phyloP scores from a whole-genome alignment of 1,140 invertebrate species.

The Trachelipus rathkii region DNA sequence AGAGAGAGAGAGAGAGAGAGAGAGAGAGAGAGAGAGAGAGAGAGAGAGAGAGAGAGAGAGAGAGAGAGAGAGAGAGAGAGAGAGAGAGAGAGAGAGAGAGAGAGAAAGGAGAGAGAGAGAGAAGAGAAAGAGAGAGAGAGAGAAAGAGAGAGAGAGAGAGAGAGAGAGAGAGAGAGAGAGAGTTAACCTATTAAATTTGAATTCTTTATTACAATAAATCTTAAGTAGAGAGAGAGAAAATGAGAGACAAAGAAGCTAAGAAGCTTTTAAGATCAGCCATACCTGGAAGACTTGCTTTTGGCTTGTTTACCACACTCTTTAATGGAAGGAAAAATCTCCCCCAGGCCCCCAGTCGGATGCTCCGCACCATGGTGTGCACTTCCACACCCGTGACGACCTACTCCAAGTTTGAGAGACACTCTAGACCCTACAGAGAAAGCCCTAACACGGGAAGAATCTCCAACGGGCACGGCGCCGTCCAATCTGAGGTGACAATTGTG shows the following conservation, averaged over 20 bases:
- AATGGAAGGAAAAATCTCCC: constrained; percentile 37
- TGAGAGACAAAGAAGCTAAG: neutral
- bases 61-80: too few relatives aligned
- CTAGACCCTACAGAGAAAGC: constrained; percentile 45
- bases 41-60: too few relatives aligned
- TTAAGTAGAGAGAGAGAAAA: neutral
- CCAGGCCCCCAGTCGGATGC: constrained; percentile 6
- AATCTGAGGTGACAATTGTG: constrained; percentile 30
- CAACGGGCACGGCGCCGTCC: constrained; percentile 18
- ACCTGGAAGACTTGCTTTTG: constrained; percentile 44
- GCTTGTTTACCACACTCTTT: constrained; percentile 38
- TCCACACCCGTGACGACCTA: constrained; percentile 25
- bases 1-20: too few relatives aligned
- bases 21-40: too few relatives aligned
- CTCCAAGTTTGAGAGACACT: constrained; percentile 39
- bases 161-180: neutral
- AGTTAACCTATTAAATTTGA: too few relatives aligned
- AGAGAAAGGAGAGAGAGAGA: too few relatives aligned
- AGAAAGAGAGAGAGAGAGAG: neutral
- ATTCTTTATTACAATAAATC: too few relatives aligned
- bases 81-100: too few relatives aligned
- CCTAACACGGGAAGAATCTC: constrained; percentile 41
- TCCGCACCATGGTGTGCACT: neutral
- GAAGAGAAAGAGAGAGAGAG: too few relatives aligned
- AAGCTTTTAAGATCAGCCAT: constrained; percentile 23